These are phyloP conservation scores for Oncorhynchus gorbuscha DNA, from an alignment of 2,113 vertebrate genomes.

Conservation along the genomic window DNA sequence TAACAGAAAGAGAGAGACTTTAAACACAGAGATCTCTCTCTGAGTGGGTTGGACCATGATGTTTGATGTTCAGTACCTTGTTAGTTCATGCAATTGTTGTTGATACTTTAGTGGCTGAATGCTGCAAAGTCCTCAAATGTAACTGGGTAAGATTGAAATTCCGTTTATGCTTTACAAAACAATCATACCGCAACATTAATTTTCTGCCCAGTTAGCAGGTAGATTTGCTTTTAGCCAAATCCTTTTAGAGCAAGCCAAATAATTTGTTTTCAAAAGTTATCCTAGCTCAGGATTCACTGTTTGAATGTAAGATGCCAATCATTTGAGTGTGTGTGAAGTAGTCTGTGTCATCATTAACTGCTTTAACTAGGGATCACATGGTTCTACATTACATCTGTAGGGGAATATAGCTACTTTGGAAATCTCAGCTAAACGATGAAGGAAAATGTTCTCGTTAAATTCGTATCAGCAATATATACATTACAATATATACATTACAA, in stretches of 20 bases:
- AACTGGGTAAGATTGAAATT: slow-evolving; percentile 11
- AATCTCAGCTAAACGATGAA: not conserved
- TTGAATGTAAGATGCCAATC: not conserved
- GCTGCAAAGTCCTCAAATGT: slow-evolving; percentile 12
- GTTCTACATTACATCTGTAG: not conserved
- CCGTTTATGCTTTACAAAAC: not conserved
- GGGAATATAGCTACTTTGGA: not conserved
- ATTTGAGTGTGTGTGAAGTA: not conserved
- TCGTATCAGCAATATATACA: not conserved
- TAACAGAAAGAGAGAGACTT: not conserved
- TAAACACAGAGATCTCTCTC: not conserved
- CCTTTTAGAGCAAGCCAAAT: slow-evolving; percentile 19
- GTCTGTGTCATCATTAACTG: not conserved
- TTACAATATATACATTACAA: slow-evolving; percentile 15
- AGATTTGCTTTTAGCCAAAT: not conserved
- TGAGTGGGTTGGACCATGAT: not conserved
- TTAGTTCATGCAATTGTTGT: slow-evolving; percentile 10
- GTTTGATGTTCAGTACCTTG: slow-evolving; percentile 4
- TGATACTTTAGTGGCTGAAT: slow-evolving; percentile 16
- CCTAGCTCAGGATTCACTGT: not conserved
- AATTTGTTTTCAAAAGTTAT: not conserved
- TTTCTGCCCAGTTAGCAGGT: not conserved
- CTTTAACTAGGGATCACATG: not conserved
- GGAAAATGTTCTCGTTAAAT: not conserved
- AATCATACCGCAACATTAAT: too few relatives aligned